These are phyloP conservation scores for Pelobates cultripes DNA, from an alignment of 2,797 vertebrate genomes.

Conservation along the genomic window DNA sequence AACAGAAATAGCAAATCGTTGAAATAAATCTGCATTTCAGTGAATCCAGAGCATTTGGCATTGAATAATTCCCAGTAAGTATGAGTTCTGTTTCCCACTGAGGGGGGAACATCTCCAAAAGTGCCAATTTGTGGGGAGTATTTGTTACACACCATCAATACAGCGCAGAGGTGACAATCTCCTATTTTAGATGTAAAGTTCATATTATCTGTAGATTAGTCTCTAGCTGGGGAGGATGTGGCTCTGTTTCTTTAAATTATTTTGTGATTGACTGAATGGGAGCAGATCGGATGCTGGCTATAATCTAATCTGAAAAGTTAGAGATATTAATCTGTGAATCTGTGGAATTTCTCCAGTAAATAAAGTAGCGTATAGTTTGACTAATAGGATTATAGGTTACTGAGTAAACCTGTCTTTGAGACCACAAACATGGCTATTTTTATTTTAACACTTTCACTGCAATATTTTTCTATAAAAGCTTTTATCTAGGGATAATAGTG, in stretches of 20 bases:
- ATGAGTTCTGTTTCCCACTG: not conserved
- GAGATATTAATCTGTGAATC: not conserved
- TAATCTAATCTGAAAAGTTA: not conserved
- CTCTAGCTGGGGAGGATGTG: not conserved
- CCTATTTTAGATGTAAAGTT: not conserved
- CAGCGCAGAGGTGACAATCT: not conserved
- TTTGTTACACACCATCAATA: not conserved
- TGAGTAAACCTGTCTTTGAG: not conserved
- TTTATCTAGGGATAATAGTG: too few species aligned
- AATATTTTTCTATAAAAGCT: too few species aligned
- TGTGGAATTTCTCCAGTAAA: not conserved
- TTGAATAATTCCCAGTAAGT: not conserved
- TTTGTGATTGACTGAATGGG: not conserved
- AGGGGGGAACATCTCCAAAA: not conserved
- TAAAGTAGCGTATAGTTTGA: not conserved
- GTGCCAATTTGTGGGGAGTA: not conserved
- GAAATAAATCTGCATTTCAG: too few species aligned
- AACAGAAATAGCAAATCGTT: too few species aligned
- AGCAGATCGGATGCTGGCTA: not conserved
- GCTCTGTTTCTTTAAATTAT: not conserved
- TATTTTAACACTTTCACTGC: too few species aligned
- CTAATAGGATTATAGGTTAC: conserved; percentile 21
- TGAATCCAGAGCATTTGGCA: too few species aligned
- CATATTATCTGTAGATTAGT: not conserved
- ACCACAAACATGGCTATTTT: not conserved